A percentile compares a stretch with the other conserved stretches of the same genome.
phyloP scores from a whole-genome alignment of 2,113 vertebrate species.

The Ageneiosus marmoratus region DNA sequence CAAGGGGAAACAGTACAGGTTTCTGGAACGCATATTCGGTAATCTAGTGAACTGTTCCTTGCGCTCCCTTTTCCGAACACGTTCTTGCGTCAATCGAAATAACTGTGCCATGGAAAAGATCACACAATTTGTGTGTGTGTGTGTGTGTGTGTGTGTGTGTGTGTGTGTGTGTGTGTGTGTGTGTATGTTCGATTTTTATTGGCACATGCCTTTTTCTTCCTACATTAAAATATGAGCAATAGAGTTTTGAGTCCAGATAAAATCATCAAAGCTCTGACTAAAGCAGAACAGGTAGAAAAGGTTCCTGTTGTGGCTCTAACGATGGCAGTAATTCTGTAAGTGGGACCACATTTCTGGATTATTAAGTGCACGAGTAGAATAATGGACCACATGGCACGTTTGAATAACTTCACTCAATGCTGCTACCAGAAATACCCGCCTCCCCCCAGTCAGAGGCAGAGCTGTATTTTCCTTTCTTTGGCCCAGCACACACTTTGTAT shows the following conservation, averaged over 20 bases:
- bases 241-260: conserved; percentile 55
- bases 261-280: conserved; percentile 68
- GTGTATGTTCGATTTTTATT: conserved; percentile 56
- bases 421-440: conserved; percentile 58
- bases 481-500: conserved; percentile 70
- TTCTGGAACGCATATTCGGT: conserved; percentile 60
- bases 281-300: conserved; percentile 63
- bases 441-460: conserved; percentile 47
- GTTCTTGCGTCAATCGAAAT: conserved; percentile 52
- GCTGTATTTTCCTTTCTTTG: conserved; percentile 71
- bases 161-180: conserved; percentile 49
- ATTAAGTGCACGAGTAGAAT: conserved; percentile 53
- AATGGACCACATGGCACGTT: conserved; percentile 49
- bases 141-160: conserved; percentile 51
- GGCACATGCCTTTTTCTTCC: conserved; percentile 42
- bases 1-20: conserved; percentile 74
- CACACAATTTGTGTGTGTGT: conserved; percentile 41
- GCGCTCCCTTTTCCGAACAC: conserved; percentile 39
- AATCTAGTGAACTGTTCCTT: conserved; percentile 63
- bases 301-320: conserved; percentile 53
- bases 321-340: conserved; percentile 65
- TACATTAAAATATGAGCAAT: conserved; percentile 54
- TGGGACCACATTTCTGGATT: conserved; percentile 67
- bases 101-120: conserved; percentile 50
- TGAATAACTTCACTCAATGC: conserved; percentile 16